Base-by-base conservation (phyloP, 2,797 vertebrate genomes). In the Ctenopoma multispine region DNA sequence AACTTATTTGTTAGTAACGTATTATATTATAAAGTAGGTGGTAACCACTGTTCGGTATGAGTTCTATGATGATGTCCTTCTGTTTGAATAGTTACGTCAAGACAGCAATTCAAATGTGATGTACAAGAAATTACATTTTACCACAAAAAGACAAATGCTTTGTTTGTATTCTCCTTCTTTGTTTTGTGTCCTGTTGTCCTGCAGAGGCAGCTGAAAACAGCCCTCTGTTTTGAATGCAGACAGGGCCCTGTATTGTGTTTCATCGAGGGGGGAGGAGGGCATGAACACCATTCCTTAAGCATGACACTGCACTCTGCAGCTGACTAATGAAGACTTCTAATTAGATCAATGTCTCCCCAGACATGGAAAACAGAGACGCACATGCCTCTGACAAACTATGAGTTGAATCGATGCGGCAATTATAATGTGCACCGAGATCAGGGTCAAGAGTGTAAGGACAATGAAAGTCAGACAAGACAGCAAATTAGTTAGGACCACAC, bases 241-340 rank as follows among this genome's bases (percentile, higher is more conserved):
- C 91, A 92, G 90, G 78, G 83, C 51, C 14, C n/a, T 58, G 75
- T 11, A 85, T 88, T 92, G 92, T 91, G 77, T 66, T 85, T 63
- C 36, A 61, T 24, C 11, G 17, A 9, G 68, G 31, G 50, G 63
- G 48, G 31, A 20, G 72, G 23, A 31, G 67, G 60, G 62, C 55
- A 57, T 61, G 68, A 79, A 68, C 79, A 77, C 79, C 90, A 91
- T 93, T 93, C 91, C 85, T 91, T 82, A 71, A 88, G 77, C 87
- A 90, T 92, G 89, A 91, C 88, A 88, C 85, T 75, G 84, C 82
- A 74, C 85, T 87, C 80, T 87, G 85, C 77, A 80, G 81, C 87
- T 89, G 87, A 88, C 87, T 91, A 92, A 93, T 93, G 89, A 88
- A 90, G 86, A 89, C 82, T 86, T 84, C 76, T 91, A 93, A 93